Conservation (phyloP, 2,113 vertebrate genomes). For the Myanophis thanlyinensis region DNA sequence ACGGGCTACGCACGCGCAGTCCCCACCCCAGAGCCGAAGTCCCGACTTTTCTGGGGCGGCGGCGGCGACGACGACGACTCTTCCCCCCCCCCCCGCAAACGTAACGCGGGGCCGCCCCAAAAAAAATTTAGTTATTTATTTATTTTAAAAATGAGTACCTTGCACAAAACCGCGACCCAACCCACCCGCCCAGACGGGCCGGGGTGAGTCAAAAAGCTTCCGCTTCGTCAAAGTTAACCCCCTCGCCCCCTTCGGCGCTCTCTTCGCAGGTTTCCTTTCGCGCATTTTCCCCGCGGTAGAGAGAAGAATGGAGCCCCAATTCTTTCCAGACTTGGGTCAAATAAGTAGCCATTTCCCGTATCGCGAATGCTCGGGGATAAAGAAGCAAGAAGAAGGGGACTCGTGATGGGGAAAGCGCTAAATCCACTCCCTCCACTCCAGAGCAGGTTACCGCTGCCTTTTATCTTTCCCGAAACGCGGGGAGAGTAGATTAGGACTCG, state of each 20-base stretch:
- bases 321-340: neutral
- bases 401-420: no score
- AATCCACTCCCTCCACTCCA: neutral
- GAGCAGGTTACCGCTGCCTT: neutral
- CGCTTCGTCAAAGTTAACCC: neutral
- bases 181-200: neutral
- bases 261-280: no score
- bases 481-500: neutral
- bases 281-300: neutral
- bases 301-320: neutral
- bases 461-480: neutral
- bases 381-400: neutral
- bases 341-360: neutral
- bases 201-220: neutral
- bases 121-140: no score
- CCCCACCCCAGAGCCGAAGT: neutral
- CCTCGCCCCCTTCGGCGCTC: rapidly evolving
- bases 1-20: neutral
- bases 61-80: neutral
- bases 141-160: neutral
- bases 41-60: neutral
- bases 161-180: neutral
- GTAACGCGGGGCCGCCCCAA: neutral
- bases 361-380: neutral
- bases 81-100: no score